These are phyloP conservation scores for Pagrus major DNA, from an alignment of 2,113 vertebrate genomes.

Conservation along the genomic window DNA sequence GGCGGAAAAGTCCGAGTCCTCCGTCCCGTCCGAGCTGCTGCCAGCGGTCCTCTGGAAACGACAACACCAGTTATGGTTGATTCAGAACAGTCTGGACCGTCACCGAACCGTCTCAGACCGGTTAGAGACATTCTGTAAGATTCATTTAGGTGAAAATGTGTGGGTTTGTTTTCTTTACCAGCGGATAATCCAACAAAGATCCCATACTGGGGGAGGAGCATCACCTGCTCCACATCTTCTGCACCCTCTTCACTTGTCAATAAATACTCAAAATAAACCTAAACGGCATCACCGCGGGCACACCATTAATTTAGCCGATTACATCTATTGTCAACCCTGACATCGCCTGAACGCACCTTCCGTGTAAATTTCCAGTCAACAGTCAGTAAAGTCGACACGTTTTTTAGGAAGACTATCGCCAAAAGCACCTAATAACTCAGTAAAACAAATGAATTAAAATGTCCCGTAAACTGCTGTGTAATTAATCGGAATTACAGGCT, in stretches of 20 bases:
- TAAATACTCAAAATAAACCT: conserved; percentile 7
- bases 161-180: conserved; percentile 32
- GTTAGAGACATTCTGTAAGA: neutral
- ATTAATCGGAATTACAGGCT: neutral
- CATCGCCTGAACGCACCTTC: neutral
- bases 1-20: conserved; percentile 98
- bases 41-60: conserved; percentile 90
- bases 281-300: neutral
- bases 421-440: neutral
- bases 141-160: neutral
- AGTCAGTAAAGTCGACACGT: neutral
- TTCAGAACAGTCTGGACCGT: too few species aligned
- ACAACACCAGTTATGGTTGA: neutral
- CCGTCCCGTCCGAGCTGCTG: conserved; percentile 96
- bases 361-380: neutral
- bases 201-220: conserved; percentile 56
- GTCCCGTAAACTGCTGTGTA: too few species aligned
- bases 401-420: neutral
- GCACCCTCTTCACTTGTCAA: conserved; percentile 10
- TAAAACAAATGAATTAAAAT: neutral
- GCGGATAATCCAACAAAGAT: conserved; percentile 71
- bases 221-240: conserved; percentile 25
- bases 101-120: neutral
- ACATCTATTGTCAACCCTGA: neutral
- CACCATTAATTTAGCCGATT: too few species aligned